These are phyloP conservation scores for Agriopis leucophaearia DNA, from an alignment of 2,888 invertebrate genomes.

Conservation along the genomic window DNA sequence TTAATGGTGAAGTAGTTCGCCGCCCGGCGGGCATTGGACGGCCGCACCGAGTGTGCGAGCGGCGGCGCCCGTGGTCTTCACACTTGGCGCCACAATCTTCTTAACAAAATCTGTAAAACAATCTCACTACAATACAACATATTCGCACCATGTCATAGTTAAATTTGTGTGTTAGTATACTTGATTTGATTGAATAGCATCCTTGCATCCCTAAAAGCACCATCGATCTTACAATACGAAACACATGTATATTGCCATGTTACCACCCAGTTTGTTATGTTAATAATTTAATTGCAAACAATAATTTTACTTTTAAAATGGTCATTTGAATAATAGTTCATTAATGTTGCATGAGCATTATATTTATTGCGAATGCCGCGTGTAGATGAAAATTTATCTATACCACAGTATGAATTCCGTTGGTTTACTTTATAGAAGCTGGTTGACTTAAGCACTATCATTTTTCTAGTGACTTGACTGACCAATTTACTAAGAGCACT, in stretches of 20 bases:
- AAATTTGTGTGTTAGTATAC: not conserved
- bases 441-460: not conserved
- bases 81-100: conserved; percentile 16
- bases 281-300: conserved; percentile 55
- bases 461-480: conserved; percentile 5
- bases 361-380: conserved; percentile 54
- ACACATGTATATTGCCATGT: conserved; percentile 47
- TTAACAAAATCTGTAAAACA: conserved; percentile 18
- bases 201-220: conserved; percentile 21
- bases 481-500: not conserved
- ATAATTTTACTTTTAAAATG: conserved; percentile 53
- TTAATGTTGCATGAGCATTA: conserved; percentile 60
- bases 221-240: conserved; percentile 39
- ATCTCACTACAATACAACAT: not conserved
- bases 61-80: too few species aligned
- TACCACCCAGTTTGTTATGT: conserved; percentile 52
- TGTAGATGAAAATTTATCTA: conserved; percentile 53
- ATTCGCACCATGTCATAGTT: not conserved
- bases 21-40: too few species aligned
- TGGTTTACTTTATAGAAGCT: conserved; percentile 9
- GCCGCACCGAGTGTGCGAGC: too few species aligned
- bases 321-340: conserved; percentile 57
- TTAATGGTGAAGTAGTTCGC: too few species aligned
- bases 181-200: not conserved
- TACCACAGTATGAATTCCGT: conserved; percentile 8